Percentiles rank a stretch among this genome's conserved stretches.
Conservation (phyloP, 2,113 vertebrate species). For the Corydoras maculifer region DNA sequence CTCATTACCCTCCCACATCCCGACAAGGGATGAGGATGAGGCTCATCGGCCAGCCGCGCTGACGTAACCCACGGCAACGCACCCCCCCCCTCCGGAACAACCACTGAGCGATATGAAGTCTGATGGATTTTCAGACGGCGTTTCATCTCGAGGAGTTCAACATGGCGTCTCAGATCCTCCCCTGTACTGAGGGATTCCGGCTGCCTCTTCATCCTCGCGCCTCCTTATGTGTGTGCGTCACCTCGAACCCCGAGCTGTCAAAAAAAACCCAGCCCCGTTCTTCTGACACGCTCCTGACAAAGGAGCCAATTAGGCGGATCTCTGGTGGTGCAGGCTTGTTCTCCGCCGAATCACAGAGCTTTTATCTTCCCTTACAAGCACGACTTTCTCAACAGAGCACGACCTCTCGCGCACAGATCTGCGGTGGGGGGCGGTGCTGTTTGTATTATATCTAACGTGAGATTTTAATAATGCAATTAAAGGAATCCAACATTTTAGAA, state of each 20-base stretch:
- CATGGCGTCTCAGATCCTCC: not conserved
- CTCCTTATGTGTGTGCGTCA: constrained; percentile 12
- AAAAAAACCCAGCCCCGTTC: constrained; percentile 19
- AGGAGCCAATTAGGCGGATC: constrained; percentile 43
- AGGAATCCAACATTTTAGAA: too few relatives aligned
- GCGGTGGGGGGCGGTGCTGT: not conserved
- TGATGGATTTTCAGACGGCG: not conserved
- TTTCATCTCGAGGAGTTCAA: constrained; percentile 21
- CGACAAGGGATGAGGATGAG: too few relatives aligned
- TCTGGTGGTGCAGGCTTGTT: constrained; percentile 37
- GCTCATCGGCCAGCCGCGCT: too few relatives aligned
- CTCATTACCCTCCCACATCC: too few relatives aligned
- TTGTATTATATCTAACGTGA: too few relatives aligned
- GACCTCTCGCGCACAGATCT: not conserved
- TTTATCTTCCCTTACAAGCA: constrained; percentile 41
- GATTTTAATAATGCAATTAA: too few relatives aligned
- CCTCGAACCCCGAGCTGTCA: constrained; percentile 26
- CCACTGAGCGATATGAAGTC: not conserved
- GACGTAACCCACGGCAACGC: not conserved
- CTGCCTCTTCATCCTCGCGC: constrained; percentile 24
- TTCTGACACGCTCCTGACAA: constrained; percentile 40
- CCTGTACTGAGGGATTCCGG: constrained; percentile 1
- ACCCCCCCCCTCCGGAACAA: not conserved
- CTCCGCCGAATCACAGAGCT: constrained; percentile 35
- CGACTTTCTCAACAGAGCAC: constrained; percentile 22